Evolutionary conservation across 2,113 vertebrate genomes (phyloP), one percentile per base, ranked within the genome.

Genomic region (Bostrychus sinensis): DNA sequence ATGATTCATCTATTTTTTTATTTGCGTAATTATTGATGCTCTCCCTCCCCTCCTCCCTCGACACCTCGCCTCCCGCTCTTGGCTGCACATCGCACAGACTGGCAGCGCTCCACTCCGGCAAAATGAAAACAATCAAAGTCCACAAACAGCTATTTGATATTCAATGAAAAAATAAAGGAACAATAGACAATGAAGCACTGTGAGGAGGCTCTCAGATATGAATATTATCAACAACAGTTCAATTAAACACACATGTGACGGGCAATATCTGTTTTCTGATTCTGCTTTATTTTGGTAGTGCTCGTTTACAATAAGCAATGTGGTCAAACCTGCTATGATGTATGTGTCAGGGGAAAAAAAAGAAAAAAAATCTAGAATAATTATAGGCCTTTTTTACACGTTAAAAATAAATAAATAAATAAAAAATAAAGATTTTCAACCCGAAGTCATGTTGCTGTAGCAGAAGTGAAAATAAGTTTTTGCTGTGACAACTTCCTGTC

Each of bases 1-100:
- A 66, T 68, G 72, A 50, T 34, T 61, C 16, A 56, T 75, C 70
- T 64, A 80, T 79, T 74, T 73, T 25, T 51, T 39, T 36, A 57
- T 53, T 80, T 80, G 75, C 83, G 77, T 72, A 75, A 78, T 70
- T 55, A 82, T 80, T 80, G 73, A 67, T 76, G 71, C 70, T 1
- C 28, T 30, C 76, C n/a, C n/a, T n/a, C n/a, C n/a, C n/a, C n/a
- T n/a, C n/a, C n/a, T n/a, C 80, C 70, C 72, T 4, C 11, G 72
- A 72, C 60, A 38, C 53, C 7, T 20, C 48, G 53, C 38, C 56
- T 57, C 66, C 72, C 75, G 58, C 41, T 86, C 82, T 82, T 82
- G 77, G 74, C 83, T 79, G 74, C 70, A 68, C 70, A 82, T 37
- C 75, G 39, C 72, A n/a, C n/a, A 81, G 62, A 61, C 75, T 82